A percentile compares a stretch with the other conserved stretches of the same genome.
Conservation (phyloP, 2,797 vertebrate species). For the Gila robusta region DNA sequence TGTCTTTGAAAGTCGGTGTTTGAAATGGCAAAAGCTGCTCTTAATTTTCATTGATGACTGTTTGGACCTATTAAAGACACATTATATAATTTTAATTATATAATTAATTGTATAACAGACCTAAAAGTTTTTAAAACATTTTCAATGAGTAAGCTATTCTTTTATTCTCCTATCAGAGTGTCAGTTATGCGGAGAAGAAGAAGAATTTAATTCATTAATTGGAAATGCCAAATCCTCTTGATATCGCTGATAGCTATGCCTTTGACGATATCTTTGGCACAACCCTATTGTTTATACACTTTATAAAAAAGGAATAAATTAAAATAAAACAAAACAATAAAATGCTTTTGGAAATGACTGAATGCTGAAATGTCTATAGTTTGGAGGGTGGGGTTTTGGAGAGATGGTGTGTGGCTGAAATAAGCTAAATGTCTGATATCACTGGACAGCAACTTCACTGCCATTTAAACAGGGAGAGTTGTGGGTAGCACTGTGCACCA, state of each 20-base stretch:
- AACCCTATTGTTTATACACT: background rate
- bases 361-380: background rate
- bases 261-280: background rate
- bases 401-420: background rate
- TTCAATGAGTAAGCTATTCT: background rate
- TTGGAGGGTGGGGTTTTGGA: background rate
- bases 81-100: no score
- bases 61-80: no score
- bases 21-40: no score
- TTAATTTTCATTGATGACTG: no score
- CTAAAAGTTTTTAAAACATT: background rate
- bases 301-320: background rate
- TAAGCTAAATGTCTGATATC: background rate
- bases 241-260: background rate
- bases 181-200: no score
- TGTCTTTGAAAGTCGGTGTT: no score
- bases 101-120: no score
- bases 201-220: no score
- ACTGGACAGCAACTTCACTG: background rate
- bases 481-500: slow-evolving; percentile 5
- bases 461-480: background rate
- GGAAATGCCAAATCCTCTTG: background rate
- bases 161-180: no score
- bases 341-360: background rate
- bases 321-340: background rate